Conservation (phyloP, 2,113 vertebrate genomes). For the Dendropsophus ebraccatus region DNA sequence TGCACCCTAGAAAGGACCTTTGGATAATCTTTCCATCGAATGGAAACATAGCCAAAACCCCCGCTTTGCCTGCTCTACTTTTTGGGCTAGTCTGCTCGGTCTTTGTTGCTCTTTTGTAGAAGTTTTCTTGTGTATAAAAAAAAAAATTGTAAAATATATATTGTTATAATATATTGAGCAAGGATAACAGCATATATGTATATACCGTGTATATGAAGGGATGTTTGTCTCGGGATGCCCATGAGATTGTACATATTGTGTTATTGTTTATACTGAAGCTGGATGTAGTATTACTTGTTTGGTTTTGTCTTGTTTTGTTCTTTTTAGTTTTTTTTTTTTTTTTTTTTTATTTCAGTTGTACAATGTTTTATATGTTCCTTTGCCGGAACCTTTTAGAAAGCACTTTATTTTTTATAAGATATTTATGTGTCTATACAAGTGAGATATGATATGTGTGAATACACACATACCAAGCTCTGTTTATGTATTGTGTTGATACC, state of each 20-base stretch:
- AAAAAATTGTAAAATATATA: constrained; percentile 76
- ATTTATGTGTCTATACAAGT: constrained; percentile 73
- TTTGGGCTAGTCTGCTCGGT: constrained; percentile 70
- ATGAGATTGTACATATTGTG: constrained; percentile 73
- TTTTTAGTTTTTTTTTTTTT: constrained; percentile 70
- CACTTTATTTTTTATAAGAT: constrained; percentile 95
- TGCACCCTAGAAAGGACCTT: constrained; percentile 86
- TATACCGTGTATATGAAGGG: constrained; percentile 83
- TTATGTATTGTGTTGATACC: constrained; percentile 31
- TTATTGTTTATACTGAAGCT: constrained; percentile 76
- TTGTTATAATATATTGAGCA: constrained; percentile 84
- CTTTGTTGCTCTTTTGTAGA: constrained; percentile 73
- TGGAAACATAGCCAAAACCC: constrained; percentile 34
- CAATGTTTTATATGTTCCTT: constrained; percentile 82
- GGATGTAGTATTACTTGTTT: constrained; percentile 75
- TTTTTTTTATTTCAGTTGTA: constrained; percentile 65
- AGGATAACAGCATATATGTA: constrained; percentile 77
- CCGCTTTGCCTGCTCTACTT: constrained; percentile 49
- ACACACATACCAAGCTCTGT: constrained; percentile 34
- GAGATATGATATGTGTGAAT: constrained; percentile 64
- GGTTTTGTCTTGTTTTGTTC: constrained; percentile 32
- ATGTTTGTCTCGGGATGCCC: constrained; percentile 69
- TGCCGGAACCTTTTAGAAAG: constrained; percentile 83
- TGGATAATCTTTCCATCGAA: constrained; percentile 89
- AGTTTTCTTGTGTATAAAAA: constrained; percentile 65